Base-by-base conservation (phyloP, 2,888 invertebrate genomes). In the Eremobia ochroleuca region DNA sequence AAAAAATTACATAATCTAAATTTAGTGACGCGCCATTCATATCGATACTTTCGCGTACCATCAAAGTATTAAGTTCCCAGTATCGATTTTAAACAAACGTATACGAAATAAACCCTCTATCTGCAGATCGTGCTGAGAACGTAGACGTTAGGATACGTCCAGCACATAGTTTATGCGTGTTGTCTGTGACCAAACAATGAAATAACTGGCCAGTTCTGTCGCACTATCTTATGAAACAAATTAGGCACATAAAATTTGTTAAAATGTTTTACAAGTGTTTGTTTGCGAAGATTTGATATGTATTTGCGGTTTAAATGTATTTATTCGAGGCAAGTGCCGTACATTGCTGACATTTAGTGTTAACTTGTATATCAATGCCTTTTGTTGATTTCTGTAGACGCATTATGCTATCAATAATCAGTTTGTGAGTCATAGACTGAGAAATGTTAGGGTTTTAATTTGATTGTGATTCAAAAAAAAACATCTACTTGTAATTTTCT, bases 101-200 rank as follows among this genome's bases (percentile, higher is more conserved):
- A 68, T 43, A 78, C 59, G 64, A 77, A 72, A 76, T 62, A 65
- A 46, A 40, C 55, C 40, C 25, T 59, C 49, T 73, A 62, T 28
- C 55, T 31, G 52, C 61, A 64, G 67, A 71, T 76, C 87, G 83
- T 82, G 85, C 83, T 78, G 81, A 76, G 83, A n/a, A n/a, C n/a
- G n/a, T 85, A 82, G 80, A 86, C 85, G 85, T 88, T 85, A 85
- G 78, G 87, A 86, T 87, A 83, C 55, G 75, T 79, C 73, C 70
- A 31, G 73, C 52, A 83, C 83, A 85, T 85, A 83, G 85, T 90
- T 87, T 88, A 89, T 85, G 68, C 15, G 18, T 68, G 62, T 66
- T 83, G 79, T 85, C 79, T 82, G 77, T 75, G 31, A 58, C 79
- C 76, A 64, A 85, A 88, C 88, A 83, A 90, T 83, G 81, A 71